These are phyloP conservation scores for Drosophila bunnanda DNA, from an alignment of 2,888 invertebrate species.

Conservation along the genomic window DNA sequence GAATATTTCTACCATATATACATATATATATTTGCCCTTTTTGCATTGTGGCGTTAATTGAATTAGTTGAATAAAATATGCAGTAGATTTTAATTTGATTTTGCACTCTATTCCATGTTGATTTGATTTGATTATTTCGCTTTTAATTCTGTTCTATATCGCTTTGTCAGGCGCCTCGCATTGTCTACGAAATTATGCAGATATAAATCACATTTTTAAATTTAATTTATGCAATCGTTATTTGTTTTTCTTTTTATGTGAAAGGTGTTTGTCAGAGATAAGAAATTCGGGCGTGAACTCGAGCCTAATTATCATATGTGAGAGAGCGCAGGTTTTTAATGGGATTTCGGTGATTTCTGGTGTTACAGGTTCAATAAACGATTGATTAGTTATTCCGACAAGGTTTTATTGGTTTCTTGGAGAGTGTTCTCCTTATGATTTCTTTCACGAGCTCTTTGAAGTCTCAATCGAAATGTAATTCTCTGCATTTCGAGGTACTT, in stretches of 20 bases:
- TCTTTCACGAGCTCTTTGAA: background rate
- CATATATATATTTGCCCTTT: constrained; percentile 43
- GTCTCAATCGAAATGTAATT: constrained; percentile 6
- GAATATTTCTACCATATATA: constrained; percentile 6
- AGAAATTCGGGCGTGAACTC: constrained; percentile 1
- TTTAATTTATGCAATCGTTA: constrained; percentile 60
- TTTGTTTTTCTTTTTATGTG: constrained; percentile 24
- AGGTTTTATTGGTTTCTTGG: constrained; percentile 2
- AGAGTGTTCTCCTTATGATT: background rate
- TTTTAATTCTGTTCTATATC: constrained; percentile 40
- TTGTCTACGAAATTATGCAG: constrained; percentile 64
- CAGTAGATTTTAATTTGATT: constrained; percentile 65
- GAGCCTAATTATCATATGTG: constrained; percentile 35
- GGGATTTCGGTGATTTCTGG: constrained; percentile 1
- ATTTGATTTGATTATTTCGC: constrained; percentile 44
- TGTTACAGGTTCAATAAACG: constrained; percentile 5
- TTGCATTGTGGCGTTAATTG: constrained; percentile 71
- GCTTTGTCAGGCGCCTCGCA: constrained; percentile 58
- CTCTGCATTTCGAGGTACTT: constrained; percentile 7
- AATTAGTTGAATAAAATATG: constrained; percentile 66
- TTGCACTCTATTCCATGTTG: constrained; percentile 37
- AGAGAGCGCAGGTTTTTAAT: constrained; percentile 3
- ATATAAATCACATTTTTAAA: constrained; percentile 45
- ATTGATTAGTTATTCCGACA: constrained; percentile 10
- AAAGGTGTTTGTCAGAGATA: constrained; percentile 35